These are phyloP conservation scores for Berghia stephanieae DNA, from an alignment of 1,140 invertebrate genomes.

Conservation along the genomic window DNA sequence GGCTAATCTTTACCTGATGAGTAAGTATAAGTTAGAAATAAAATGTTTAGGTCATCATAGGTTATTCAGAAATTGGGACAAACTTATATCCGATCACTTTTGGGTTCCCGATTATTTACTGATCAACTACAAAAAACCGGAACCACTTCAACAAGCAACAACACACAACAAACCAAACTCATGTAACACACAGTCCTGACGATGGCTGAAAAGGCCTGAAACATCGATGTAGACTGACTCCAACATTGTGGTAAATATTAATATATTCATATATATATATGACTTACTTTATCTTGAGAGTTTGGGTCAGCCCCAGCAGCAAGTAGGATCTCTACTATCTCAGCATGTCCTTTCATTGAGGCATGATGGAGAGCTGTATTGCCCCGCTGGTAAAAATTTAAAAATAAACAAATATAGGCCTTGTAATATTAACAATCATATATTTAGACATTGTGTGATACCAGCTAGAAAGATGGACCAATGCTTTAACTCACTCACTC, in stretches of 20 bases:
- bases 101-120: no score
- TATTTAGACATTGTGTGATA: neutral
- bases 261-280: neutral
- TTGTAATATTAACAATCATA: neutral
- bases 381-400: slow-evolving; percentile 46
- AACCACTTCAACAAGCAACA: no score
- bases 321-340: slow-evolving; percentile 62
- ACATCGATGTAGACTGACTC: neutral
- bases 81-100: no score
- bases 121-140: no score
- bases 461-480: neutral
- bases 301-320: slow-evolving; percentile 63
- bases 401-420: neutral
- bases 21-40: no score
- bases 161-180: no score
- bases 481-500: neutral
- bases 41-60: no score
- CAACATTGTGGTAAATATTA: neutral
- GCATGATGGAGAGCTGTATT: slow-evolving; percentile 66
- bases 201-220: neutral
- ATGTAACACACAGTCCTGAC: no score
- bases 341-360: slow-evolving; percentile 66
- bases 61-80: no score
- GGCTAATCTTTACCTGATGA: no score
- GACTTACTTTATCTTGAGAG: slow-evolving; percentile 62